These are phyloP conservation scores for Drosophila yooni DNA, from an alignment of 2,888 invertebrate genomes.

Conservation along the genomic window DNA sequence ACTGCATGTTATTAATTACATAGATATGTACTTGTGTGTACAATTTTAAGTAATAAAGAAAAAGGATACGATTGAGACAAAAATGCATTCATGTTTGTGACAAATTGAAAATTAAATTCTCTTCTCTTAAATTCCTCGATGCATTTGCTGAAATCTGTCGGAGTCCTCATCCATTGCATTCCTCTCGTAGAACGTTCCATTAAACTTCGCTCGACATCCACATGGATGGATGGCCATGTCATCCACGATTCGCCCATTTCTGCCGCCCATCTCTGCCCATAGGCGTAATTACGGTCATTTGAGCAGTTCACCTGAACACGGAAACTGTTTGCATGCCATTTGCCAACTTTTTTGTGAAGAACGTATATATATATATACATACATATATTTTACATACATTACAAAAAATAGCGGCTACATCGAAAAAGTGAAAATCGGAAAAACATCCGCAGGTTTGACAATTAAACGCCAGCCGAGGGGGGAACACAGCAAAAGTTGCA, in stretches of 20 bases:
- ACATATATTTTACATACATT: background rate
- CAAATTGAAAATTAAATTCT: constrained; percentile 32
- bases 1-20: background rate
- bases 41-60: background rate
- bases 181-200: constrained; percentile 1
- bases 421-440: constrained; percentile 46
- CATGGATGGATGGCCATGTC: background rate
- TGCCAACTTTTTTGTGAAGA: constrained; percentile 52
- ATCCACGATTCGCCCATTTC: background rate
- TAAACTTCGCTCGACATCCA: constrained; percentile 12
- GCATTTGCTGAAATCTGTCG: constrained; percentile 23
- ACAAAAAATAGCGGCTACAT: background rate
- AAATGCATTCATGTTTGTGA: background rate
- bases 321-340: constrained; percentile 54
- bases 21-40: background rate
- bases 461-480: constrained; percentile 56
- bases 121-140: constrained; percentile 19
- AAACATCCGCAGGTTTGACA: constrained; percentile 63
- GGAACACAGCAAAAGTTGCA: constrained; percentile 22
- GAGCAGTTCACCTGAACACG: constrained; percentile 50
- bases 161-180: constrained; percentile 14
- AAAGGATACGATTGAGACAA: background rate
- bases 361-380: background rate
- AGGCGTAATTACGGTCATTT: constrained; percentile 57
- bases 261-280: constrained; percentile 17